Conservation (phyloP, 2,888 invertebrate species). For the Sinopyrophorus schimmeli region DNA sequence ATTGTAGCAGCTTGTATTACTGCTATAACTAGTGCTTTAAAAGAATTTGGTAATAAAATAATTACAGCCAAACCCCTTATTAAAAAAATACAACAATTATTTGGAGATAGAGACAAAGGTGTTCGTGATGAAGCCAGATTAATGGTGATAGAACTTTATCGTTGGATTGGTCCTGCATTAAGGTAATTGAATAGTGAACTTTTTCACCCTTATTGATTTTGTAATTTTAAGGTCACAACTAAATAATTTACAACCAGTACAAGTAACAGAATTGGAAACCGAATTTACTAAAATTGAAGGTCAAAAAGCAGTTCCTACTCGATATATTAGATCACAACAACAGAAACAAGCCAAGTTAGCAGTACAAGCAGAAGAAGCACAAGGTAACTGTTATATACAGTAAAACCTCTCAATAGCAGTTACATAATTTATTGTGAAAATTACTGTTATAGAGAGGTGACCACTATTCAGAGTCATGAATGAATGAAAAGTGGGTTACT, state of each 20-base stretch:
- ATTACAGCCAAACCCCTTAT: constrained; percentile 85
- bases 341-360: constrained; percentile 62
- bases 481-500: too few species aligned
- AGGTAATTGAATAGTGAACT: constrained; percentile 37
- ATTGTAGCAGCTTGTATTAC: constrained; percentile 84
- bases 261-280: constrained; percentile 83
- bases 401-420: neutral
- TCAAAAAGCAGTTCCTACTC: constrained; percentile 68
- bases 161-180: constrained; percentile 59
- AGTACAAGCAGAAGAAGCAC: constrained; percentile 54
- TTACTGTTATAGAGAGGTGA: too few species aligned
- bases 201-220: neutral
- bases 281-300: constrained; percentile 78
- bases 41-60: constrained; percentile 91
- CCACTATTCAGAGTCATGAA: too few species aligned
- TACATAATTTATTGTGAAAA: too few species aligned
- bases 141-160: constrained; percentile 89
- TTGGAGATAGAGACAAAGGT: constrained; percentile 89
- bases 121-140: constrained; percentile 92
- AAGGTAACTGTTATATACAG: constrained; percentile 49
- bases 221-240: constrained; percentile 71
- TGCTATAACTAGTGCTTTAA: constrained; percentile 74
- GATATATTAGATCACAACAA: constrained; percentile 83
- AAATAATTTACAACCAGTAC: constrained; percentile 83
- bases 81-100: constrained; percentile 80